A percentile compares a stretch with the other conserved stretches of the same genome.
Evolutionary conservation across 2,888 invertebrate species (phyloP).

Genomic region (Pasiphila rectangulata): DNA sequence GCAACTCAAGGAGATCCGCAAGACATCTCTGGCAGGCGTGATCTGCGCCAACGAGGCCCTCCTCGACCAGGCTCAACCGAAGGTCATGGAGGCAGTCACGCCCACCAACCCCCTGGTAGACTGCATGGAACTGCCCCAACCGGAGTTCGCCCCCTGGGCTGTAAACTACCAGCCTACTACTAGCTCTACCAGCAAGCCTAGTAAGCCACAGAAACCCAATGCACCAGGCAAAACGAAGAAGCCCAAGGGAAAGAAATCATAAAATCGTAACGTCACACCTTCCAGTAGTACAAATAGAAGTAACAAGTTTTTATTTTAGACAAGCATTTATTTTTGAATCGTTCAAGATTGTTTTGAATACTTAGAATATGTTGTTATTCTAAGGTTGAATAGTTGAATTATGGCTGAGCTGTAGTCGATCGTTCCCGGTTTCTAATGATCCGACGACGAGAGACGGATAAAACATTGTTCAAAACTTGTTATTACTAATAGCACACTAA

Average conservation of each 20-base stretch:
- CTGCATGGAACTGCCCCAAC: slow-evolving; percentile 82
- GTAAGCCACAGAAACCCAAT: slow-evolving; percentile 4
- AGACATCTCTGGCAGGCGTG: slow-evolving; percentile 85
- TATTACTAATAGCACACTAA: too few species aligned
- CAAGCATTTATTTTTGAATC: too few species aligned
- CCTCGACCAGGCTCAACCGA: slow-evolving; percentile 82
- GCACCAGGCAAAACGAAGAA: neutral
- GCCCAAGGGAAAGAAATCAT: slow-evolving; percentile 22
- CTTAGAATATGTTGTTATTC: too few species aligned
- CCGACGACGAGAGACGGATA: too few species aligned
- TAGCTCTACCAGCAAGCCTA: slow-evolving; percentile 9
- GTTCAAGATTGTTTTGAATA: too few species aligned
- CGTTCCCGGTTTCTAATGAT: too few species aligned
- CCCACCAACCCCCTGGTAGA: slow-evolving; percentile 82
- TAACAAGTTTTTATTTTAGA: too few species aligned
- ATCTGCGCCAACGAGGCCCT: slow-evolving; percentile 89
- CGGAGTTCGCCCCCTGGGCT: slow-evolving; percentile 81
- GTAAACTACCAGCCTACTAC: slow-evolving; percentile 28
- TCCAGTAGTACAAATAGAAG: too few species aligned
- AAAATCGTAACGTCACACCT: too few species aligned
- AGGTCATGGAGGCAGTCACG: slow-evolving; percentile 85
- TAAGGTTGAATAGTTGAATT: too few species aligned
- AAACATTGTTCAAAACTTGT: too few species aligned
- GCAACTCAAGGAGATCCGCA: slow-evolving; percentile 90
- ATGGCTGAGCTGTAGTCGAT: too few species aligned